Percentiles rank a stretch among this genome's conserved stretches.
Conservation (phyloP, 2,113 vertebrate genomes). For the Philantomba maxwellii region DNA sequence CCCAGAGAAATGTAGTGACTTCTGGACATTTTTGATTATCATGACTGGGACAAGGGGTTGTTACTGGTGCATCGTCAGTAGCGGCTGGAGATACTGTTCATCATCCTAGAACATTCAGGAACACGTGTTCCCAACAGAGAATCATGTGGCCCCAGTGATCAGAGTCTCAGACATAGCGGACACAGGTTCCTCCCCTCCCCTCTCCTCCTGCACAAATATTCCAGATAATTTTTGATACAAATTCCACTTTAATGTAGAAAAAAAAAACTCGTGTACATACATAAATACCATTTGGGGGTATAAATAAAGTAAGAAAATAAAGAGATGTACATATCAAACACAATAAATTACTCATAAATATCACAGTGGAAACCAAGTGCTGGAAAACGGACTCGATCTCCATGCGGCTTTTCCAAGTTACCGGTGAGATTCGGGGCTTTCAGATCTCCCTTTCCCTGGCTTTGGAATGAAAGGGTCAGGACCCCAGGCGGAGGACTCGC, state of each 20-base stretch:
- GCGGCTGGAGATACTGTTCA: too few relatives aligned
- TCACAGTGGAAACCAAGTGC: slow-evolving; percentile 78
- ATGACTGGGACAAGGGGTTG: too few relatives aligned
- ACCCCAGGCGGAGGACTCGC: fast-evolving
- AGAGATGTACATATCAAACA: slow-evolving; percentile 72
- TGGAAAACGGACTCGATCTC: slow-evolving; percentile 62
- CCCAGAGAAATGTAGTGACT: fast-evolving
- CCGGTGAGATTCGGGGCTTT: not conserved
- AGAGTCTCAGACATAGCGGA: not conserved
- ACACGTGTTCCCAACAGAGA: too few relatives aligned
- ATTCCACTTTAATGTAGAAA: slow-evolving; percentile 63
- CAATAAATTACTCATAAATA: slow-evolving; percentile 88
- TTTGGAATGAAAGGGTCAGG: not conserved
- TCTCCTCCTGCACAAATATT: not conserved
- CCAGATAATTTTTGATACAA: not conserved
- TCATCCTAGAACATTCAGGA: too few relatives aligned
- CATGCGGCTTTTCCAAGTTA: not conserved
- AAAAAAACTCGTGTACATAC: slow-evolving; percentile 56
- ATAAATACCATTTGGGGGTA: slow-evolving; percentile 82
- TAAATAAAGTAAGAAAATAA: slow-evolving; percentile 86
- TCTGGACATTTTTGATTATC: not conserved
- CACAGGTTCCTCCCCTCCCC: not conserved
- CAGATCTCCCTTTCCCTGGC: fast-evolving
- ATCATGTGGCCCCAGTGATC: too few relatives aligned
- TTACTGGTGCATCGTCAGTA: too few relatives aligned